Conservation (phyloP, 2,113 vertebrate genomes). For the Paratilapia polleni region DNA sequence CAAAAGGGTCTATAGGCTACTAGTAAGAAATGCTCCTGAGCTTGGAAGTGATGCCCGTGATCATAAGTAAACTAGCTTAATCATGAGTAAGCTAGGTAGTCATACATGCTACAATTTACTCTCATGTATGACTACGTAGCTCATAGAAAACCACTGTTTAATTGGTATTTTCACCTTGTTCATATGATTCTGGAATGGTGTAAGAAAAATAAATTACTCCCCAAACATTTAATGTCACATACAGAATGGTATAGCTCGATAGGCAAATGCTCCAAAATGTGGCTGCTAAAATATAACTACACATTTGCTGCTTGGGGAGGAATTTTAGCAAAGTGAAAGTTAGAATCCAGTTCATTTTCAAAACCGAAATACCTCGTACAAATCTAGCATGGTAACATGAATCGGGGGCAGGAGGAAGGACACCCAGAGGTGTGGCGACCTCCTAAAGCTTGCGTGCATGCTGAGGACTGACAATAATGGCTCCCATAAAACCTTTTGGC, state of each 20-base stretch:
- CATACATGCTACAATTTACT: not conserved
- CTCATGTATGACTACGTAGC: not conserved
- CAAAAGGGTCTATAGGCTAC: too few species aligned
- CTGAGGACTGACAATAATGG: conserved; percentile 30
- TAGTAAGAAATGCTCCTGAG: not conserved
- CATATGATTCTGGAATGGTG: not conserved
- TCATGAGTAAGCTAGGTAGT: not conserved
- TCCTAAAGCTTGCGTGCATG: conserved; percentile 36
- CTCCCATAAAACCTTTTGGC: conserved; percentile 33
- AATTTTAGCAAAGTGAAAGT: not conserved
- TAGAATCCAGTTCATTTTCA: not conserved
- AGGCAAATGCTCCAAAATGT: accelerated
- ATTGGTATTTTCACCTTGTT: not conserved
- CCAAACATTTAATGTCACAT: not conserved
- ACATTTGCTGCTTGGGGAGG: not conserved
- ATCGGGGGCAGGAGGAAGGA: not conserved
- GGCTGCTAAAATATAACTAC: not conserved
- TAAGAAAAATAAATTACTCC: not conserved
- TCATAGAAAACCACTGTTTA: not conserved
- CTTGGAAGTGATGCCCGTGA: not conserved
- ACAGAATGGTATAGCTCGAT: not conserved
- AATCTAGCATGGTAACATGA: not conserved
- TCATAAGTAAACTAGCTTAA: not conserved
- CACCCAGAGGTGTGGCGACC: conserved; percentile 25
- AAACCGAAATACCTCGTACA: not conserved